Percentiles rank a stretch among this genome's conserved stretches.
Evolutionary conservation across 2,113 vertebrate genomes (phyloP).

Genomic region (Quiscalus mexicanus): DNA sequence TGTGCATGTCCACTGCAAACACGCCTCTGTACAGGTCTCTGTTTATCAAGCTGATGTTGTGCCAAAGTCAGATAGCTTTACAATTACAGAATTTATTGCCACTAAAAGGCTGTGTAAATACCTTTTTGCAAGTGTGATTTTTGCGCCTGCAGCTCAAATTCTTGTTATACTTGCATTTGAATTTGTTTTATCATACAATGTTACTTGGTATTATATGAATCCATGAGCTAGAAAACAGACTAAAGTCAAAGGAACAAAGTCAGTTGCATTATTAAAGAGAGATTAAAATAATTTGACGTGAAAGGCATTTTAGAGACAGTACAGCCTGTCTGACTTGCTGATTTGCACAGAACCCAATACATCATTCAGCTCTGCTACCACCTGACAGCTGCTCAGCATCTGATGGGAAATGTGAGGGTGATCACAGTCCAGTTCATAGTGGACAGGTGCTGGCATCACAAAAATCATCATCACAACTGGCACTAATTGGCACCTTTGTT

Average conservation of each 20-base stretch:
- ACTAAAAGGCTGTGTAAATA: neutral
- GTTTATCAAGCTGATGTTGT: neutral
- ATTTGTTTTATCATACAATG: neutral
- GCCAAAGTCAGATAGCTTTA: neutral
- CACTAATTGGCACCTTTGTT: conserved; percentile 29
- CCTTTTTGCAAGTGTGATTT: neutral
- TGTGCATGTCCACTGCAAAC: neutral
- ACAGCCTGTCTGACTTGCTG: neutral
- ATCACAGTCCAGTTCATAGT: conserved; percentile 31
- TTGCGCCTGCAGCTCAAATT: conserved; percentile 6
- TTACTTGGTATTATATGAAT: conserved; percentile 7
- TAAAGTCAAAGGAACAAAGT: conserved; percentile 12
- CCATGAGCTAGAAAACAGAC: neutral
- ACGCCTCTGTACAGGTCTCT: neutral
- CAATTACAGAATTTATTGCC: neutral
- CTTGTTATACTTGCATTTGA: neutral
- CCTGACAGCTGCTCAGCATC: conserved; percentile 25
- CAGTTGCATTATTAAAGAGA: conserved; percentile 36
- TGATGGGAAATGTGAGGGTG: conserved; percentile 21
- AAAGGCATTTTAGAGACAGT: conserved; percentile 31
- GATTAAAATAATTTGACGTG: conserved; percentile 33
- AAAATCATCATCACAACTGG: neutral
- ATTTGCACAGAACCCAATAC: neutral
- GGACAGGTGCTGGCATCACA: neutral
- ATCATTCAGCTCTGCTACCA: conserved; percentile 6